Percentiles rank a stretch among this genome's conserved stretches.
These are phyloP conservation scores for Lasioglossum marginatum DNA, from an alignment of 2,888 invertebrate genomes.

Conservation along the genomic window DNA sequence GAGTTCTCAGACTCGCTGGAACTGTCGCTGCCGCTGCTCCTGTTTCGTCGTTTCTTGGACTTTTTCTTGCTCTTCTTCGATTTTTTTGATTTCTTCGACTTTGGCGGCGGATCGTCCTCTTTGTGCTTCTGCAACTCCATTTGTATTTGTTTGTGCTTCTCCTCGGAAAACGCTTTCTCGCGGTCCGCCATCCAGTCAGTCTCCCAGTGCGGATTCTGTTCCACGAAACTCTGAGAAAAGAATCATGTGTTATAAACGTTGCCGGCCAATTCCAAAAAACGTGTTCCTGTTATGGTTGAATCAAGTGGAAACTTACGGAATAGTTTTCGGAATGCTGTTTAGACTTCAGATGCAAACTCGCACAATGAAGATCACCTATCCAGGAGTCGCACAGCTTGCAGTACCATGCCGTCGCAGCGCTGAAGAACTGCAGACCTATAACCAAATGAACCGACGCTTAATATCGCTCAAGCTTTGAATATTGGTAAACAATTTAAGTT, in stretches of 20 bases:
- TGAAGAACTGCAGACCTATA: conserved; percentile 94
- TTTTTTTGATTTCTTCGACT: conserved; percentile 87
- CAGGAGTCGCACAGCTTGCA: conserved; percentile 95
- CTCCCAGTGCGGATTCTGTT: conserved; percentile 95
- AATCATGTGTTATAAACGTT: neutral
- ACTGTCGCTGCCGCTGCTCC: conserved; percentile 82
- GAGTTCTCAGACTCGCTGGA: conserved; percentile 84
- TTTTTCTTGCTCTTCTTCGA: conserved; percentile 86
- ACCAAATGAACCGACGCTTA: conserved; percentile 75
- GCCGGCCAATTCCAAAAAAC: neutral
- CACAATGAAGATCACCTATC: conserved; percentile 95
- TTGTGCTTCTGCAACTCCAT: conserved; percentile 86
- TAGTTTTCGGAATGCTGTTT: conserved; percentile 92
- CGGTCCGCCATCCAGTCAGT: conserved; percentile 94
- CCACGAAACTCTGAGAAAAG: conserved; percentile 89
- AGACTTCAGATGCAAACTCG: conserved; percentile 93
- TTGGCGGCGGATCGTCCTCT: conserved; percentile 85
- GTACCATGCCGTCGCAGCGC: conserved; percentile 95
- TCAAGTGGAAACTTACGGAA: conserved; percentile 87
- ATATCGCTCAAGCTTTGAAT: conserved; percentile 73
- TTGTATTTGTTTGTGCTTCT: conserved; percentile 83
- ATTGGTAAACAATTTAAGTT: conserved; percentile 77
- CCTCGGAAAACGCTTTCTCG: conserved; percentile 87
- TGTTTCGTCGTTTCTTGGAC: conserved; percentile 85
- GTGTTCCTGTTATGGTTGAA: neutral